Conservation (phyloP, 2,797 vertebrate genomes). For the Cossypha niveicapilla region DNA sequence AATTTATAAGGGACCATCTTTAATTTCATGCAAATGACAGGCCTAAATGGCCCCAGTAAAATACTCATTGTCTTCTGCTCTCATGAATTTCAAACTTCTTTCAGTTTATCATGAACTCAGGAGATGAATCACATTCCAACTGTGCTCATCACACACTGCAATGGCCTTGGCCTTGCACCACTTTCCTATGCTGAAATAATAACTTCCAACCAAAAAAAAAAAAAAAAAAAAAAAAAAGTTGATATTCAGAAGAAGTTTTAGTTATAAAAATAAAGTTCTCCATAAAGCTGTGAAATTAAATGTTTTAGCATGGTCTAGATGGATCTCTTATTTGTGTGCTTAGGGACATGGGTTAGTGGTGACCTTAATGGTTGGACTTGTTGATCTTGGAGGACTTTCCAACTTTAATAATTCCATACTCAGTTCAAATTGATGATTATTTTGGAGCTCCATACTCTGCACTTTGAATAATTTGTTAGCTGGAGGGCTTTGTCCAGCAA, state of each 20-base stretch:
- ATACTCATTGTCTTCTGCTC: not conserved
- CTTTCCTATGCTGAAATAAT: not conserved
- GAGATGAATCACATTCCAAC: not conserved
- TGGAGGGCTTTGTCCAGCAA: not conserved
- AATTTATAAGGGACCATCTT: constrained; percentile 37
- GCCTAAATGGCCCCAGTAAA: constrained; percentile 41
- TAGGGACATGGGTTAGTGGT: not conserved
- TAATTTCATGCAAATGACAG: constrained; percentile 60
- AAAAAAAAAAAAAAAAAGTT: not conserved
- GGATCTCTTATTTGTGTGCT: not conserved
- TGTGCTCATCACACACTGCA: not conserved
- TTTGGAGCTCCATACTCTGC: not conserved
- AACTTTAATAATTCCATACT: not conserved
- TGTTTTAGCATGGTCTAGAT: not conserved
- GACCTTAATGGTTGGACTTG: not conserved
- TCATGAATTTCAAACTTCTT: constrained; percentile 8
- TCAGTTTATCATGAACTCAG: not conserved
- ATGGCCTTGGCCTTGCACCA: not conserved
- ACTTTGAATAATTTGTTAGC: not conserved
- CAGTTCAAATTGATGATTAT: not conserved
- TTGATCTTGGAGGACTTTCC: not conserved
- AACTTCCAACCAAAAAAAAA: not conserved
- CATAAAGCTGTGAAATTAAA: not conserved
- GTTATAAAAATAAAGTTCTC: not conserved
- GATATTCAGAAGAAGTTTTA: not conserved